phyloP scores from a whole-genome alignment of 37 sponge, comb jelly and placozoan genomes.

The Ianthella basta region DNA sequence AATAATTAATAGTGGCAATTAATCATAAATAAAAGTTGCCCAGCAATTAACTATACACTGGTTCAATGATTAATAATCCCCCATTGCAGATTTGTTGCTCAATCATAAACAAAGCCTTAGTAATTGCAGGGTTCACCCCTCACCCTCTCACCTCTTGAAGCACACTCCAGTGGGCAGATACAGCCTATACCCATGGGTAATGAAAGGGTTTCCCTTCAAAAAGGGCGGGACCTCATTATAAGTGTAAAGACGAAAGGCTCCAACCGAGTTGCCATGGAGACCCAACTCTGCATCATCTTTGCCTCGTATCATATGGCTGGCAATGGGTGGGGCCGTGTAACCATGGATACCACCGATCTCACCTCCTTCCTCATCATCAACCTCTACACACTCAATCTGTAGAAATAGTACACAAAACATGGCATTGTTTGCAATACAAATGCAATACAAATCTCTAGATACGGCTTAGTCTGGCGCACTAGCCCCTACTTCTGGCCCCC shows the following conservation, averaged over 20 bases:
- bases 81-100: too few relatives aligned
- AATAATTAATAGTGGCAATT: too few relatives aligned
- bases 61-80: too few relatives aligned
- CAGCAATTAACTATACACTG: too few relatives aligned
- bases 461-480: too few relatives aligned
- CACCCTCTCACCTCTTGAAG: constrained; percentile 64
- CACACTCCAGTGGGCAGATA: constrained; percentile 65
- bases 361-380: constrained; percentile 18
- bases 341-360: constrained; percentile 1
- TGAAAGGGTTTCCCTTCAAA: constrained; percentile 80
- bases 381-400: background rate
- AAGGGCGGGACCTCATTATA: constrained; percentile 73
- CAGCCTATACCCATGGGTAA: constrained; percentile 83
- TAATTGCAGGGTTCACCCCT: background rate
- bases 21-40: too few relatives aligned
- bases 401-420: background rate
- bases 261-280: background rate
- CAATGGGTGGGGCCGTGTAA: background rate
- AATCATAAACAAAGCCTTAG: background rate
- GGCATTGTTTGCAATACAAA: background rate
- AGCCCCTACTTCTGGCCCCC: too few relatives aligned
- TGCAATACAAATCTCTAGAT: too few relatives aligned
- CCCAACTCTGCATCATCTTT: background rate
- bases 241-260: constrained; percentile 68
- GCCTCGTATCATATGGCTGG: background rate